Evolutionary conservation across 2,113 vertebrate genomes (phyloP).

Genomic region (Epinephelus cyanopodus): DNA sequence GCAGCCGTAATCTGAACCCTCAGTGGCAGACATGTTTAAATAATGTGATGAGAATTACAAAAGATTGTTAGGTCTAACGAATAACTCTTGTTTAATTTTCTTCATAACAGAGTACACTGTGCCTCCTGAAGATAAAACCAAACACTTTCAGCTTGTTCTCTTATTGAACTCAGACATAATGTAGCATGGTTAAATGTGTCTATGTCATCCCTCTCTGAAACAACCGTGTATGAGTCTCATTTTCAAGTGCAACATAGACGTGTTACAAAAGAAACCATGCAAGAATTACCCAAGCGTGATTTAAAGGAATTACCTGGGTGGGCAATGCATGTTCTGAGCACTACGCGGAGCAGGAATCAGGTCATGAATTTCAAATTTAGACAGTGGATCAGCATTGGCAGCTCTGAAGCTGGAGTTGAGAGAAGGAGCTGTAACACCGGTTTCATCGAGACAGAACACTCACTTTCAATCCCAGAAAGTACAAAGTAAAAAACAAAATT

Average conservation of each 20-base stretch:
- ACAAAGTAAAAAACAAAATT: conserved; percentile 33
- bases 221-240: conserved; percentile 25
- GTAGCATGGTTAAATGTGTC: conserved; percentile 3
- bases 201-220: conserved; percentile 4
- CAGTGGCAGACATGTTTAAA: conserved; percentile 12
- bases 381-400: conserved; percentile 39
- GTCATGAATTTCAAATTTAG: conserved; percentile 71
- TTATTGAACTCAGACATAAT: conserved; percentile 10
- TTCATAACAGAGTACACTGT: background rate
- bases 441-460: conserved; percentile 10
- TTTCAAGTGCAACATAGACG: conserved; percentile 19
- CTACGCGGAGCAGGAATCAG: conserved; percentile 51
- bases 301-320: conserved; percentile 68
- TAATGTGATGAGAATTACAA: conserved; percentile 4
- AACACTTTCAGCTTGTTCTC: background rate
- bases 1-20: background rate
- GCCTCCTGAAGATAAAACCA: background rate
- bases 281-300: conserved; percentile 52
- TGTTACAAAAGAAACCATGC: conserved; percentile 43
- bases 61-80: background rate
- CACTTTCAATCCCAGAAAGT: conserved; percentile 21
- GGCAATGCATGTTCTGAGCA: conserved; percentile 53
- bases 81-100: background rate
- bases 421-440: conserved; percentile 19
- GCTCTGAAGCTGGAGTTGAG: conserved; percentile 32